These are phyloP conservation scores for Brachyhypopomus gauderio DNA, from an alignment of 2,113 vertebrate species.

Conservation along the genomic window DNA sequence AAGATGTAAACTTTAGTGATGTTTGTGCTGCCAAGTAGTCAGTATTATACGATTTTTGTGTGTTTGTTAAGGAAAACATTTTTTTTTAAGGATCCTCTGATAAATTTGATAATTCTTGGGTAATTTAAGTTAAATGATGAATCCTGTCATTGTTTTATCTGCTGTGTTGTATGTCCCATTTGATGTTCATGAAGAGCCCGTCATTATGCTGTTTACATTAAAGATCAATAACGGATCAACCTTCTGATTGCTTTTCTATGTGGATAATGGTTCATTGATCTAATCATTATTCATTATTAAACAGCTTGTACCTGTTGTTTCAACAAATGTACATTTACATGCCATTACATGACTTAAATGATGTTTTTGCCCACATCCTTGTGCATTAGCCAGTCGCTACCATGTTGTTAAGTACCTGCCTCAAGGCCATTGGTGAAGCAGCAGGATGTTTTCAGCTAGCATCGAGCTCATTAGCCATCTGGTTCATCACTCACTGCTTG, in stretches of 20 bases:
- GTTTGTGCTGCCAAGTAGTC: conserved; percentile 70
- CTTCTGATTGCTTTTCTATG: conserved; percentile 23
- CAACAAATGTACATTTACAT: not conserved
- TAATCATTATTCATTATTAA: not conserved
- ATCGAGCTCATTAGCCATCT: conserved; percentile 18
- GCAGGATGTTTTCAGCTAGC: conserved; percentile 6
- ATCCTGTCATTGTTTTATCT: conserved; percentile 67
- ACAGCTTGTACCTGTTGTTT: not conserved
- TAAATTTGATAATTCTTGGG: conserved; percentile 65
- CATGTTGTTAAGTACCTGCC: not conserved
- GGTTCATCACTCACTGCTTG: not conserved
- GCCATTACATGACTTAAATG: not conserved
- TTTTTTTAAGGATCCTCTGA: conserved; percentile 57
- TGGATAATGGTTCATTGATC: not conserved
- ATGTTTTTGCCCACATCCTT: not conserved
- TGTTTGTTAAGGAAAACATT: conserved; percentile 61
- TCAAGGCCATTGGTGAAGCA: not conserved
- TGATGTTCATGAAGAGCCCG: conserved; percentile 69
- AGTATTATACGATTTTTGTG: conserved; percentile 61
- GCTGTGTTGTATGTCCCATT: conserved; percentile 68
- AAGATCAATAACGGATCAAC: conserved; percentile 66
- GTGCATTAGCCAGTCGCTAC: not conserved
- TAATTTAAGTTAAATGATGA: conserved; percentile 68
- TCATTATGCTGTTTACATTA: conserved; percentile 82
- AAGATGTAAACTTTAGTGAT: conserved; percentile 66